phyloP scores from a whole-genome alignment of 2,888 invertebrate species.

The Apodemia duryi region DNA sequence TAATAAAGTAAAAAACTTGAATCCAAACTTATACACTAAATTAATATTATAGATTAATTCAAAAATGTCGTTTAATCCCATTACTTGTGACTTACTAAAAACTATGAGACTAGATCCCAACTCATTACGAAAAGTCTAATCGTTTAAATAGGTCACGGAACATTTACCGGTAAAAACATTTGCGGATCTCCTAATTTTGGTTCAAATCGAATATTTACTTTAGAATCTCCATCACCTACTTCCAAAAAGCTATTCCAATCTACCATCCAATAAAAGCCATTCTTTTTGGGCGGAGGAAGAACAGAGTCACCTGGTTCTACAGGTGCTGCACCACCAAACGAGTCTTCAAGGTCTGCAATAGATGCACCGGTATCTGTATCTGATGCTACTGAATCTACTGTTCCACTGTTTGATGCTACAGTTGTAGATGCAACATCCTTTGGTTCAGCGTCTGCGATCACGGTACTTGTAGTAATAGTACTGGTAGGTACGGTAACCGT shows the following conservation, averaged over 20 bases:
- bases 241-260: slow-evolving; percentile 93
- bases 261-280: slow-evolving; percentile 90
- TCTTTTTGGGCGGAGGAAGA: slow-evolving; percentile 83
- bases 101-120: slow-evolving; percentile 38
- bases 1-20: slow-evolving; percentile 12
- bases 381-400: slow-evolving; percentile 57
- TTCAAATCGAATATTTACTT: slow-evolving; percentile 88
- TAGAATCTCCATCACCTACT: slow-evolving; percentile 86
- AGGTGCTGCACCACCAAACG: slow-evolving; percentile 84
- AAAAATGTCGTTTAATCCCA: background rate
- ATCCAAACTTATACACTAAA: background rate
- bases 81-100: slow-evolving; percentile 19
- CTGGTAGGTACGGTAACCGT: slow-evolving; percentile 33
- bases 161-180: slow-evolving; percentile 85
- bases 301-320: slow-evolving; percentile 79
- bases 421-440: slow-evolving; percentile 37
- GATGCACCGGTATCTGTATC: slow-evolving; percentile 75
- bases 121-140: slow-evolving; percentile 23
- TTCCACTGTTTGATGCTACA: slow-evolving; percentile 33
- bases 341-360: slow-evolving; percentile 84
- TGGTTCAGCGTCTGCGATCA: slow-evolving; percentile 38
- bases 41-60: background rate
- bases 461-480: slow-evolving; percentile 29
- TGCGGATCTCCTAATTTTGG: slow-evolving; percentile 90
- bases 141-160: slow-evolving; percentile 76